Evolutionary conservation across 2,888 invertebrate genomes (phyloP), one percentile per base, ranked within the genome.

Genomic region (Pachymerium ferrugineum): DNA sequence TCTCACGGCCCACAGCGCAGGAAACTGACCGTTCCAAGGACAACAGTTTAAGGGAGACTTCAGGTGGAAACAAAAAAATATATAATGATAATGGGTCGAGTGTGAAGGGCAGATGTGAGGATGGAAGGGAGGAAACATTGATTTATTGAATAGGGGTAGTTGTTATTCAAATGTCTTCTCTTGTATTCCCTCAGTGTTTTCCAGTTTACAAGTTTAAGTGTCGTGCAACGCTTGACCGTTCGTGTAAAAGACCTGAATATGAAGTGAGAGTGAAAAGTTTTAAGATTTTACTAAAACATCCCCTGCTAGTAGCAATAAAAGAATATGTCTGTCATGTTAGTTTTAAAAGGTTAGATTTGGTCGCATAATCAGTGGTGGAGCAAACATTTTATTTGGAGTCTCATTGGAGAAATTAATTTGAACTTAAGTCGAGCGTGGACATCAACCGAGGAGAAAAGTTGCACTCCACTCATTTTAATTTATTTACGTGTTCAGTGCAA

Each of bases 21-120:
- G 70, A 70, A 70, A 70, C 70, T 70, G 70, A 70, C 70, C 70
- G 70, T 70, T 70, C 35, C 70, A 70, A 70, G 70, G 70, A 31
- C 35, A 70, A 70, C 30, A 54, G 47, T 54, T 54, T 54, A 54
- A 54, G 19, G 22, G 47, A 10, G 47, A 54, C 47, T 54, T 5
- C 19, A 54, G 47, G 47, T 54, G 47, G 47, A 54, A 54, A 54
- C 19, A 19, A 54, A 54, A 54, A 54, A 54, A 19, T n/a, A 42
- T n/a, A 54, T 54, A 22, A 54, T 54, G 47, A 19, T 54, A 54
- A 54, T 54, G 47, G 19, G 22, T 54, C 47, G 47, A 54, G 47
- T 54, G 47, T 54, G 35, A 72, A 68, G 68, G 31, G 68, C 30
- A 25, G 28, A 68, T 14, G 31, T 30, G 68, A 31, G 68, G 68